Evolutionary conservation across 2,797 vertebrate species (phyloP), one percentile per base, ranked within the genome.

Genomic region (Merluccius polli): DNA sequence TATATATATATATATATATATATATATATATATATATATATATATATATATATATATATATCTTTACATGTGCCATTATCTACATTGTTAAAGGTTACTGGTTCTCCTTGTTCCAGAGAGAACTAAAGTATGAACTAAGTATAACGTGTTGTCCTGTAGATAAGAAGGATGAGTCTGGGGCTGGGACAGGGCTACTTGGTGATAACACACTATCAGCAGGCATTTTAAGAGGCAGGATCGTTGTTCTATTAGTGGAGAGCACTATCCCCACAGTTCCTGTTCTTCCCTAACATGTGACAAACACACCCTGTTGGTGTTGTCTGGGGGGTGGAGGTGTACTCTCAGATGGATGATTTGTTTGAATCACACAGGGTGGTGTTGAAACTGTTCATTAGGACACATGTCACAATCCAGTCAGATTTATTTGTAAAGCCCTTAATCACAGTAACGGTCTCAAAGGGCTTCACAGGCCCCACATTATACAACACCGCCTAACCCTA

Each of bases 161-260:
- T 65, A 65, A 65, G 52, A 11, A 13, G 59, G 59, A 27, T 11
- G 59, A 24, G 10, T 10, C 59, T 27, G 59, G 59, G 59, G 24
- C 59, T 65, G 24, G 24, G 9, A 27, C 59, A 65, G 52, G 52
- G 52, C 21, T 59, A 59, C 24, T 65, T 24, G 16, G 12, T 36
- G 77, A 75, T 75, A 71, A 44, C 29, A 18, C 30, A 36, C 12
- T 65, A 77, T 77, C 76, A 73, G 63, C n/a, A 35, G 67, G 24
- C 41, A 70, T 41, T 52, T 52, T 41, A 73, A 73, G 71, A 35
- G 72, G 33, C 71, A 68, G 36, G 10, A 65, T 65, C 59, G 15
- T 65, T 27, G 59, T 65, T 75, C 74, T 70, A 75, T 75, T 31
- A 68, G 30, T 15, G 31, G 52, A 30, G 27, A 71, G 44, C 41